Base-by-base conservation (phyloP, 1,140 invertebrate genomes). In the Augochlora pura region DNA sequence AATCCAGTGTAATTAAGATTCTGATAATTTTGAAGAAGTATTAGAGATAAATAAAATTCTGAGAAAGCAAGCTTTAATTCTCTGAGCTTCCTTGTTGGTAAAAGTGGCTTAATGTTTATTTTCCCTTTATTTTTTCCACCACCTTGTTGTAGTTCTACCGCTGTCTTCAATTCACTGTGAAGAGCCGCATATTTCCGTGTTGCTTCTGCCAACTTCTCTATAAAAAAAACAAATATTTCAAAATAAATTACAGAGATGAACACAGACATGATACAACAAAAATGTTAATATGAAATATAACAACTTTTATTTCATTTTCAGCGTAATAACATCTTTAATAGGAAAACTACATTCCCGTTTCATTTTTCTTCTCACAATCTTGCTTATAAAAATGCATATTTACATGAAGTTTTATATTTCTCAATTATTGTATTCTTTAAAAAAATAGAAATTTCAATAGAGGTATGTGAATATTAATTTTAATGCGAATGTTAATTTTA, bases 1-100 rank as follows among this genome's bases (percentile, higher is more conserved):
- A 99, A 99, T 0, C 99, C 99, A 21, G 99, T 99, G 88, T 98
- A 99, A 94, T 99, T 99, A 25, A 99, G 94, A 93, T 99, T 99
- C 90, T 97, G 97, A 89, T 97, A 98, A 88, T 97, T 97, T 89
- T 97, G 97, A 63, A 97, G 93, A 2, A 99, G 94, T 86, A 99
- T 99, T 38, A 99, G 91, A 88, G 98, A 99, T 2, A 99, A 94
- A 92, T 99, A 99, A 93, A 99, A 99, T 94, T 99, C 99, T 88
- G 98, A 99, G 92, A 99, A 99, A 0, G 99, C 99, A 80, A 99
- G 93, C 93, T 99, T 99, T 2, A 99, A 91, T 89, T 99, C 99
- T 84, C 98, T 96, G 9, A 98, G 94, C 93, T 98, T 99, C 73
- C 96, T 93, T 14, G 95, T 94, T 1, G 96, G 95, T 46, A 97